Conservation (phyloP, 2,797 vertebrate genomes). For the Halcyon smyrnensis region DNA sequence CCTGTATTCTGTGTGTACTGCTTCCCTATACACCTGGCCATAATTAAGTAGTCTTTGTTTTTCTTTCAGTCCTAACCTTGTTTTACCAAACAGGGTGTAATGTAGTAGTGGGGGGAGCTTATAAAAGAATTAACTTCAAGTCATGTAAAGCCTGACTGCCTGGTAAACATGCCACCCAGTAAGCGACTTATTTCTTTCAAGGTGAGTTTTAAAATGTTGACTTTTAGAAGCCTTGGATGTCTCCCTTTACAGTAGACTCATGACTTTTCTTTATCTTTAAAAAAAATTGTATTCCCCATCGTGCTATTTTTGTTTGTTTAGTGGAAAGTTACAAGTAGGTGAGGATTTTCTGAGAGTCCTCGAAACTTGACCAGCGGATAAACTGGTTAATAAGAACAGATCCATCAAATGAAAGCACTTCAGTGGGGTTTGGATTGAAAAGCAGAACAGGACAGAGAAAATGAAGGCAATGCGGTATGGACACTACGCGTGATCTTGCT, state of each 20-base stretch:
- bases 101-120: neutral
- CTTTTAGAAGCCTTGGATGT: neutral
- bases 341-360: neutral
- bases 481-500: neutral
- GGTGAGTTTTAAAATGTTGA: neutral
- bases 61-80: conserved; percentile 17
- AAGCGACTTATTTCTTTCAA: neutral
- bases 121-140: conserved; percentile 22
- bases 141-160: neutral
- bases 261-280: neutral
- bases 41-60: conserved; percentile 54
- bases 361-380: neutral
- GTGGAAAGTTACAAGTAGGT: neutral
- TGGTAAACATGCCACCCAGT: conserved; percentile 31
- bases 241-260: neutral
- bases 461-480: neutral
- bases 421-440: neutral
- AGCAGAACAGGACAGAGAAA: neutral
- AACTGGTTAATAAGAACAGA: neutral
- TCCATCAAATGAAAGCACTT: neutral
- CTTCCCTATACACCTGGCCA: conserved; percentile 32
- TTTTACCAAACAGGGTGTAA: conserved; percentile 39
- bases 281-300: too few relatives aligned
- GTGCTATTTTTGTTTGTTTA: neutral
- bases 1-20: neutral